Percentiles rank a stretch among this genome's conserved stretches.
phyloP scores from a whole-genome alignment of 2,888 invertebrate species.

The Drosophila nigricruria region DNA sequence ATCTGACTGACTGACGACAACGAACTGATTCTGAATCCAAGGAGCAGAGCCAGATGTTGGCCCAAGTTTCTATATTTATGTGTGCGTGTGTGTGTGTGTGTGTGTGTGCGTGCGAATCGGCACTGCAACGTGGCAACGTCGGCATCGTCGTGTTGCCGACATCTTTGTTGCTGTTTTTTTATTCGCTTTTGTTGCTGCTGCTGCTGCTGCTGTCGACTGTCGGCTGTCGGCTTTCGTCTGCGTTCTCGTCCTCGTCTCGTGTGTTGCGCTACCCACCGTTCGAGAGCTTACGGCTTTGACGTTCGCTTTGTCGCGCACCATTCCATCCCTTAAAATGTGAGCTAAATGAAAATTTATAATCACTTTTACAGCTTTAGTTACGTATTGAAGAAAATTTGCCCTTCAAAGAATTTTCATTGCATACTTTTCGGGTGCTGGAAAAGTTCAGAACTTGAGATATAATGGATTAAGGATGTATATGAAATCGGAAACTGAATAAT shows the following conservation, averaged over 20 bases:
- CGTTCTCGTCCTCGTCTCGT: constrained; percentile 49
- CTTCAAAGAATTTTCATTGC: constrained; percentile 19
- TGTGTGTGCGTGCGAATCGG: constrained; percentile 40
- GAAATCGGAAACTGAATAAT: background rate
- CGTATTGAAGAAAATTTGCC: background rate
- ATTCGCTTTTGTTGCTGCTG: constrained; percentile 21
- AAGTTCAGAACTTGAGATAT: background rate
- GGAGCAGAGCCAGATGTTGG: constrained; percentile 84
- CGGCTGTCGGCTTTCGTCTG: constrained; percentile 19
- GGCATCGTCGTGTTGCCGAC: constrained; percentile 51
- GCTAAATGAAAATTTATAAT: background rate
- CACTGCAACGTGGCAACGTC: constrained; percentile 72
- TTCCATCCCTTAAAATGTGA: constrained; percentile 16
- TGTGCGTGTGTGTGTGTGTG: constrained; percentile 26
- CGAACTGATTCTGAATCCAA: constrained; percentile 81
- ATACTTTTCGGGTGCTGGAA: constrained; percentile 35
- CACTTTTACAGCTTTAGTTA: background rate
- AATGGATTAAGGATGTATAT: background rate
- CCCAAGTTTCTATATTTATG: constrained; percentile 56
- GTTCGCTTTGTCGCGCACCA: background rate
- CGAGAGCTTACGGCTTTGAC: constrained; percentile 20
- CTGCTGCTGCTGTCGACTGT: background rate
- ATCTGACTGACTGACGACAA: constrained; percentile 81
- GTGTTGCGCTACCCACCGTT: constrained; percentile 25
- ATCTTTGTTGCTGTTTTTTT: constrained; percentile 30